These are phyloP conservation scores for Cylas formicarius DNA, from an alignment of 1,140 invertebrate genomes.

Conservation along the genomic window DNA sequence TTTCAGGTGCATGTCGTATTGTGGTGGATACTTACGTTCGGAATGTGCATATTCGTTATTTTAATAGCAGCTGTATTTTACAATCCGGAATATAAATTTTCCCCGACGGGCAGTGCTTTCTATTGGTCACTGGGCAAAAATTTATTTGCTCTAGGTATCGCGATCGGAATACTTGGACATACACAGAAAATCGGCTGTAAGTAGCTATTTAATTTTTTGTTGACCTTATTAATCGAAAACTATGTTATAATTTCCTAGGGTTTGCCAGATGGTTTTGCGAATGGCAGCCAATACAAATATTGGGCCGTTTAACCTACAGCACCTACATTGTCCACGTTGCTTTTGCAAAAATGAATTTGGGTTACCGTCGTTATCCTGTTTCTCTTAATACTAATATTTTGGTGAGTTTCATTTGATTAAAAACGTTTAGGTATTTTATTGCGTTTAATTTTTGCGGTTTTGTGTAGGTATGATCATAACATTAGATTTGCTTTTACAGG, in stretches of 20 bases:
- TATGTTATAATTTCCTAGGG: slow-evolving; percentile 19
- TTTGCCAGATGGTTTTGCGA: slow-evolving; percentile 20
- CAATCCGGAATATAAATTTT: slow-evolving; percentile 15
- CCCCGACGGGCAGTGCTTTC: slow-evolving; percentile 22
- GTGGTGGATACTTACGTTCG: slow-evolving; percentile 27
- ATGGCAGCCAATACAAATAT: slow-evolving; percentile 19
- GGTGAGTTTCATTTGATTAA: slow-evolving; percentile 19
- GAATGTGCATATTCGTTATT: slow-evolving; percentile 22
- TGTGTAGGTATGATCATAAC: too few species aligned
- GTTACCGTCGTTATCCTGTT: slow-evolving; percentile 16
- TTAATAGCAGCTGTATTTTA: slow-evolving; percentile 27
- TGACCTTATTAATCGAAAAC: background rate
- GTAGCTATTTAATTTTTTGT: slow-evolving; percentile 14
- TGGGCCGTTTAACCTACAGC: slow-evolving; percentile 27
- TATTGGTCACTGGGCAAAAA: slow-evolving; percentile 30
- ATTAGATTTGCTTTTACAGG: too few species aligned
- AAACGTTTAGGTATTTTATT: background rate
- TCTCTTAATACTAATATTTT: slow-evolving; percentile 17
- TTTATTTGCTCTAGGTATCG: slow-evolving; percentile 26
- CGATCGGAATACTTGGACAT: slow-evolving; percentile 27
- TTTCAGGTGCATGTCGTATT: slow-evolving; percentile 27
- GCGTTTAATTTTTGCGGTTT: slow-evolving; percentile 1
- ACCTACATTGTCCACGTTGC: slow-evolving; percentile 25
- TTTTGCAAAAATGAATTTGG: slow-evolving; percentile 11
- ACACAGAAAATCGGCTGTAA: slow-evolving; percentile 31